A percentile compares a stretch with the other conserved stretches of the same genome.
phyloP scores from a whole-genome alignment of 1,140 invertebrate genomes.

The Amphibalanus amphitrite region DNA sequence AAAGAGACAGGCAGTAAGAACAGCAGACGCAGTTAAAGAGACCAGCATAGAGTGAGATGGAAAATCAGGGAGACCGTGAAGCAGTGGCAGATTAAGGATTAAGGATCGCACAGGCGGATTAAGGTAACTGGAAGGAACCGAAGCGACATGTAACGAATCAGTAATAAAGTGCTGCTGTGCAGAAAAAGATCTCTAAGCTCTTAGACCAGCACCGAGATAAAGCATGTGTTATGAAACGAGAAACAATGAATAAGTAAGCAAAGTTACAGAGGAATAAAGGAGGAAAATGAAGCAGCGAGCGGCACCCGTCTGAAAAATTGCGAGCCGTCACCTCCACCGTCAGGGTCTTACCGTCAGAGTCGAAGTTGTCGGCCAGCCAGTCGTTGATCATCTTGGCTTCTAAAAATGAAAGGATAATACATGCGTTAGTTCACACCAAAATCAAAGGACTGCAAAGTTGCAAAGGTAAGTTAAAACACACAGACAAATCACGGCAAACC shows the following conservation, averaged over 20 bases:
- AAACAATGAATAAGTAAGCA: not conserved
- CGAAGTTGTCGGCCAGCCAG: not conserved
- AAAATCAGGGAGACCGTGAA: no score
- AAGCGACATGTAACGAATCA: no score
- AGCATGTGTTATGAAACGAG: not conserved
- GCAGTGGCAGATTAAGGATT: no score
- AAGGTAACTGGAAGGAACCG: no score
- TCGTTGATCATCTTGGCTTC: not conserved
- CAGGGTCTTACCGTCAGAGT: not conserved
- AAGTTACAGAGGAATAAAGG: not conserved
- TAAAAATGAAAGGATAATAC: not conserved
- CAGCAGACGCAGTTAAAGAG: no score
- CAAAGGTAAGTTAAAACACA: not conserved
- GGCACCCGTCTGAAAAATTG: no score
- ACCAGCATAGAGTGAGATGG: not conserved
- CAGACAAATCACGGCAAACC: no score
- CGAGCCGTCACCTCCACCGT: no score
- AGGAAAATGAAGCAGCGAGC: not conserved
- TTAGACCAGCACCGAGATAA: not conserved
- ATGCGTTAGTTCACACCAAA: not conserved
- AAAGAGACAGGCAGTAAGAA: no score
- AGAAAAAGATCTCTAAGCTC: no score
- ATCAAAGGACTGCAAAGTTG: not conserved
- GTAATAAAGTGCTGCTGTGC: no score
- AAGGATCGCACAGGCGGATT: no score